Conservation (phyloP, 2,113 vertebrate genomes). For the Heterochromis multidens region DNA sequence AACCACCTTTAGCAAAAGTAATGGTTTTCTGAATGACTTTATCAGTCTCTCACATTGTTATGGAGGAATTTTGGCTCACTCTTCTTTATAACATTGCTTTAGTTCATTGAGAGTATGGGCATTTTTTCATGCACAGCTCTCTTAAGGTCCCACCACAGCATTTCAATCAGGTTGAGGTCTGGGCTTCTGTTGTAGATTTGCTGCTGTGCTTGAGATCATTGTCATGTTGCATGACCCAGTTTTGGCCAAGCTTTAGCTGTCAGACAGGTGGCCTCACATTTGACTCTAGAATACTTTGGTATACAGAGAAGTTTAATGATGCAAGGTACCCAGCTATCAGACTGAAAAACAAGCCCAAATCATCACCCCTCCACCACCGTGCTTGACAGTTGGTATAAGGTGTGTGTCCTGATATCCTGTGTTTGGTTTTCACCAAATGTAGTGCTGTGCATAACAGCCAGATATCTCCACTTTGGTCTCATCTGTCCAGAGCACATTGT, state of each 20-base stretch:
- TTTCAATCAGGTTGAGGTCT: too few relatives aligned
- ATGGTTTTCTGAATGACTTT: too few relatives aligned
- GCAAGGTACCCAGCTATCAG: background rate
- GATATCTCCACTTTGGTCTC: background rate
- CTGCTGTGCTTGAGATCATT: background rate
- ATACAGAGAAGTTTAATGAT: background rate
- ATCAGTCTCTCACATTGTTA: too few relatives aligned
- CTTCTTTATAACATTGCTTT: too few relatives aligned
- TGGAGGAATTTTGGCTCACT: too few relatives aligned
- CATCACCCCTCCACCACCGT: background rate
- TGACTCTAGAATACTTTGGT: background rate
- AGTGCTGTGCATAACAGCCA: background rate
- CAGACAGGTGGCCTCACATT: background rate
- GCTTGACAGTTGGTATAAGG: background rate
- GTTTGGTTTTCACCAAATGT: background rate
- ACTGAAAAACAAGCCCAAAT: background rate
- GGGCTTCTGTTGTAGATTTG: background rate
- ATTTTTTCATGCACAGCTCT: too few relatives aligned
- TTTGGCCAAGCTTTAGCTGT: background rate
- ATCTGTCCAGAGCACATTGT: background rate
- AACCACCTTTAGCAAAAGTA: background rate
- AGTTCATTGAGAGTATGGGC: too few relatives aligned
- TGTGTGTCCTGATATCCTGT: background rate
- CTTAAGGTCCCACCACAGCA: too few relatives aligned
- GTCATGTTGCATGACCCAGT: background rate